phyloP scores from a whole-genome alignment of 2,888 invertebrate genomes.

The Yponomeuta plumbellus region DNA sequence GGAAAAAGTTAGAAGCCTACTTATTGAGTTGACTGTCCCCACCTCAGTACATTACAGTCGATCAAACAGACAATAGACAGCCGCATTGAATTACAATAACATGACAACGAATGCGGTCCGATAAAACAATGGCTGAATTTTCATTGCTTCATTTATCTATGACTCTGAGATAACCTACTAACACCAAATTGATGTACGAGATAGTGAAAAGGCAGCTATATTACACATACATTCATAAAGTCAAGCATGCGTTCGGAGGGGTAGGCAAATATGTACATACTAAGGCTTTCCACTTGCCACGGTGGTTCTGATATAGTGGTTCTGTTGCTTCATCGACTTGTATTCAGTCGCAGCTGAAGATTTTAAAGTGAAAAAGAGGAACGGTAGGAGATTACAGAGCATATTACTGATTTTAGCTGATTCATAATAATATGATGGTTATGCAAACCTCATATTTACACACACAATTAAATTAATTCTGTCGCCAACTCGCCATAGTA shows the following conservation, averaged over 20 bases:
- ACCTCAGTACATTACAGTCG: background rate
- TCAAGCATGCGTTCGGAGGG: background rate
- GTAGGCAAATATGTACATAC: background rate
- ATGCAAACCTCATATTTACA: too few relatives aligned
- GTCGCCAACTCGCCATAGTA: too few relatives aligned
- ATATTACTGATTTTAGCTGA: too few relatives aligned
- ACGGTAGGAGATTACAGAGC: too few relatives aligned
- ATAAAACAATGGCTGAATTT: background rate
- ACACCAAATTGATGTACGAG: background rate
- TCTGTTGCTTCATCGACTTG: too few relatives aligned
- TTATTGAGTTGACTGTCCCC: background rate
- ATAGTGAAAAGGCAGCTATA: background rate
- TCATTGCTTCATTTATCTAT: conserved; percentile 1
- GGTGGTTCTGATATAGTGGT: too few relatives aligned
- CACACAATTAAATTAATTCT: too few relatives aligned
- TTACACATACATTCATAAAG: background rate
- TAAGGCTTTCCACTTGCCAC: too few relatives aligned
- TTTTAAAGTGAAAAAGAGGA: too few relatives aligned
- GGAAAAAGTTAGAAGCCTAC: too few relatives aligned
- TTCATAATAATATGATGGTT: too few relatives aligned
- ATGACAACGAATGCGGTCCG: background rate
- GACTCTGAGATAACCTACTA: background rate
- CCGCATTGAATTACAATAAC: conserved; percentile 10
- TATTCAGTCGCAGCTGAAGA: too few relatives aligned
- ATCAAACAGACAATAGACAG: conserved; percentile 3